Conservation (phyloP, 2,888 invertebrate genomes). For the Ornithoptera alexandrae region DNA sequence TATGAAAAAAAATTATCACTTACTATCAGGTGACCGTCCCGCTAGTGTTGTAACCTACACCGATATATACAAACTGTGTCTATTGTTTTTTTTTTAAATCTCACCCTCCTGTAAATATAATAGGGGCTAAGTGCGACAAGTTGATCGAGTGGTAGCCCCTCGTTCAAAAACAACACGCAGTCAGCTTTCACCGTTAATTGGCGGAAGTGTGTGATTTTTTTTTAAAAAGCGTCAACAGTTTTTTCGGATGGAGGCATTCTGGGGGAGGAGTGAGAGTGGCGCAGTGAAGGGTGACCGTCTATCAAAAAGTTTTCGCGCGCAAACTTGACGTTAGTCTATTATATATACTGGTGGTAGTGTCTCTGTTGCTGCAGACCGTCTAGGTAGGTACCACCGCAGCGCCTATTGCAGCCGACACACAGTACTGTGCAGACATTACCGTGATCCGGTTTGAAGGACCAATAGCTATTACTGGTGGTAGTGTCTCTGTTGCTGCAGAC, state of each 20-base stretch:
- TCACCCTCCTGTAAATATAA: constrained; percentile 13
- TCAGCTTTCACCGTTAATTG: constrained; percentile 43
- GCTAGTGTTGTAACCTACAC: no score
- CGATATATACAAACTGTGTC: no score
- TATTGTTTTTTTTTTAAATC: not conserved
- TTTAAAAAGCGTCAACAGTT: constrained; percentile 51
- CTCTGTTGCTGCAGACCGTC: no score
- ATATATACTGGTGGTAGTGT: no score
- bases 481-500: no score
- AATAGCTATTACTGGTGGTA: no score
- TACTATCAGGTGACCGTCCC: no score
- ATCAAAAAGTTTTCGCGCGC: constrained; percentile 18
- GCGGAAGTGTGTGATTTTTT: constrained; percentile 47
- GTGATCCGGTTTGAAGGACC: no score
- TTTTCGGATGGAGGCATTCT: constrained; percentile 36
- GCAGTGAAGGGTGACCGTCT: constrained; percentile 4
- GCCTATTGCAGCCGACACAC: no score
- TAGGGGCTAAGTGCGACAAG: constrained; percentile 8
- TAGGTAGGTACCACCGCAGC: no score
- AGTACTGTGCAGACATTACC: no score
- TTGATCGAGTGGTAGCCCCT: constrained; percentile 7
- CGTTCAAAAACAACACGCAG: constrained; percentile 25
- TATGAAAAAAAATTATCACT: no score
- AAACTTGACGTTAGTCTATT: constrained; percentile 1
- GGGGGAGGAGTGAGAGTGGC: constrained; percentile 22